These are phyloP conservation scores for Bibio marci DNA, from an alignment of 2,888 invertebrate species.

Conservation along the genomic window DNA sequence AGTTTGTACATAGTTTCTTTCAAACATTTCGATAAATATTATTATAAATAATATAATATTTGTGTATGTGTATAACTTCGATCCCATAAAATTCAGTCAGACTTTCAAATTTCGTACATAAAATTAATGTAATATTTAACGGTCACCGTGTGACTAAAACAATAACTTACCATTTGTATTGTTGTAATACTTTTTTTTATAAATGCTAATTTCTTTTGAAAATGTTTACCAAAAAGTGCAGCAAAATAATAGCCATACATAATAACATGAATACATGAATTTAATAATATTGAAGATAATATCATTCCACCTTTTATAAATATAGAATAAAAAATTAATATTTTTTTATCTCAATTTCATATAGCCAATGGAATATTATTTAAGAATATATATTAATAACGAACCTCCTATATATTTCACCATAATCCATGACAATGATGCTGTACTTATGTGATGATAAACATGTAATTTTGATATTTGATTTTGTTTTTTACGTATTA, in stretches of 20 bases:
- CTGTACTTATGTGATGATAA: conserved; percentile 4
- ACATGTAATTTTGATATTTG: conserved; percentile 5
- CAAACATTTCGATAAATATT: neutral
- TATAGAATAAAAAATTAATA: neutral
- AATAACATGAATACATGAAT: conserved; percentile 2
- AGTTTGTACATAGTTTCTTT: neutral
- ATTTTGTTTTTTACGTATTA: conserved; percentile 4
- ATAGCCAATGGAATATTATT: too few species aligned
- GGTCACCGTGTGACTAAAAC: neutral
- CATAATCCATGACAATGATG: conserved; percentile 2
- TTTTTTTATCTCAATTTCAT: too few species aligned
- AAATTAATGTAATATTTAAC: too few species aligned
- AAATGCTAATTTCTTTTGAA: conserved; percentile 1
- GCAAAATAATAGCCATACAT: conserved; percentile 5
- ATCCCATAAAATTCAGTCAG: too few species aligned
- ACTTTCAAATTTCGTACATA: too few species aligned
- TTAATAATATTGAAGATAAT: neutral
- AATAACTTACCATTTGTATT: conserved; percentile 4
- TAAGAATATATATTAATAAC: neutral
- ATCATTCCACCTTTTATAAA: neutral
- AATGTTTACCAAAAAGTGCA: conserved; percentile 2
- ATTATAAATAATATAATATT: neutral
- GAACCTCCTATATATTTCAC: conserved; percentile 3
- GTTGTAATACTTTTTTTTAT: conserved; percentile 4
- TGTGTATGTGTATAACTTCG: too few species aligned